phyloP scores from a whole-genome alignment of 30 jellyfish, hydroid and myxozoan genomes.

The Hydractinia symbiolongicarpus region DNA sequence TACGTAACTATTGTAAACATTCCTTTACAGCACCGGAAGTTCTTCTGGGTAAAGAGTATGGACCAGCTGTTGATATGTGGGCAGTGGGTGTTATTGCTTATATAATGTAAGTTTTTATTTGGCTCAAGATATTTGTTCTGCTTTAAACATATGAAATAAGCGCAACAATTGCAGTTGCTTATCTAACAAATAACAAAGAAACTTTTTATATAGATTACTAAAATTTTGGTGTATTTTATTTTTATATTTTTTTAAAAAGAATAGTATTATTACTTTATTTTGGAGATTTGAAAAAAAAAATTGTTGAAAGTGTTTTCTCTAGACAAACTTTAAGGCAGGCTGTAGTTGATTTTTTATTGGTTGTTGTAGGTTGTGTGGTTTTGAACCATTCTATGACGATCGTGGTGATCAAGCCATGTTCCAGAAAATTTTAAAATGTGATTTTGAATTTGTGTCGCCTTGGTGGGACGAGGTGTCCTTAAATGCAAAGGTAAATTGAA shows the following conservation, averaged over 20 bases:
- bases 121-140: background rate
- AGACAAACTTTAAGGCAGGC: background rate
- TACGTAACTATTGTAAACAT: no score
- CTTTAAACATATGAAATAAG: background rate
- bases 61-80: conserved; percentile 98
- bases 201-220: no score
- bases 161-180: no score
- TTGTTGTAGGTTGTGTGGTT: conserved; percentile 77
- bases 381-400: conserved; percentile 92
- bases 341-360: background rate
- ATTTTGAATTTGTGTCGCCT: conserved; percentile 84
- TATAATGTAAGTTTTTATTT: conserved; percentile 58
- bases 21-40: conserved; percentile 91
- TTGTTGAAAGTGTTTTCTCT: no score
- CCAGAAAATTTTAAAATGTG: conserved; percentile 83
- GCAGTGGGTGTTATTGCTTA: conserved; percentile 94
- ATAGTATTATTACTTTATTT: no score
- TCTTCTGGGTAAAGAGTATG: conserved; percentile 77
- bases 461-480: conserved; percentile 98
- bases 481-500: conserved; percentile 69
- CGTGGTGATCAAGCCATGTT: conserved; percentile 96
- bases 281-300: background rate
- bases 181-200: no score
- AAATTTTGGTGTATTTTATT: no score
- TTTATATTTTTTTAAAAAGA: no score